Evolutionary conservation across 2,797 vertebrate genomes (phyloP).

Genomic region (Etheostoma nigrum): DNA sequence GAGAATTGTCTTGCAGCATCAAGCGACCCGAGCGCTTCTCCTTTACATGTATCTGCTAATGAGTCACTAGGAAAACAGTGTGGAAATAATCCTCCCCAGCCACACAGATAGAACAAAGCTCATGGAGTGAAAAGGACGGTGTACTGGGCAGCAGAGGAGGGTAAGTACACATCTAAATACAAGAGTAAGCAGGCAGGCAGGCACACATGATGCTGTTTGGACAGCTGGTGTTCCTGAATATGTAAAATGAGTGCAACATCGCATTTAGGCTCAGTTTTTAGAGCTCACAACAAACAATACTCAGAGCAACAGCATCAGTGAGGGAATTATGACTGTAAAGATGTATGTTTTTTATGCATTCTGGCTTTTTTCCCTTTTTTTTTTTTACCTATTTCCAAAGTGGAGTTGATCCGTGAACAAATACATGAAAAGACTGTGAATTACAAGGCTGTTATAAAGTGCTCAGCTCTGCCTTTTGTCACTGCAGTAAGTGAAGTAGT

Average conservation of each 20-base stretch:
- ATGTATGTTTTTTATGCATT: conserved; percentile 8
- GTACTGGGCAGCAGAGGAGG: conserved; percentile 83
- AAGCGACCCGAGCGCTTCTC: conserved; percentile 34
- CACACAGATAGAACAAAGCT: conserved; percentile 84
- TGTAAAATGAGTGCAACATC: conserved; percentile 84
- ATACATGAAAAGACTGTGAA: conserved; percentile 64
- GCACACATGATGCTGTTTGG: conserved; percentile 89
- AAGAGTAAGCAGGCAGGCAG: conserved; percentile 87
- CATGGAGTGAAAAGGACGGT: conserved; percentile 84
- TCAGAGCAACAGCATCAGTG: conserved; percentile 42
- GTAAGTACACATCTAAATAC: conserved; percentile 90
- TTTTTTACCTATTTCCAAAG: conserved; percentile 53
- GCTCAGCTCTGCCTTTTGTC: conserved; percentile 68
- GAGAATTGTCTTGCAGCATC: conserved; percentile 55
- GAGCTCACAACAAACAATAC: conserved; percentile 75
- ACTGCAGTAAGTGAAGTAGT: conserved; percentile 61
- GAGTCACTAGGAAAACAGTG: conserved; percentile 70
- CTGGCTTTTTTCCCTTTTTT: background rate
- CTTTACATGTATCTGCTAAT: conserved; percentile 65
- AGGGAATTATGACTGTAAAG: conserved; percentile 51
- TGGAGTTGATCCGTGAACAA: conserved; percentile 56
- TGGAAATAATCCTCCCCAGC: conserved; percentile 77
- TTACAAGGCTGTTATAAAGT: conserved; percentile 57
- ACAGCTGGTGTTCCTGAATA: conserved; percentile 91
- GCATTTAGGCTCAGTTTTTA: conserved; percentile 72